Base-by-base conservation (phyloP, 2,113 vertebrate species). In the Micronycteris hirsuta region DNA sequence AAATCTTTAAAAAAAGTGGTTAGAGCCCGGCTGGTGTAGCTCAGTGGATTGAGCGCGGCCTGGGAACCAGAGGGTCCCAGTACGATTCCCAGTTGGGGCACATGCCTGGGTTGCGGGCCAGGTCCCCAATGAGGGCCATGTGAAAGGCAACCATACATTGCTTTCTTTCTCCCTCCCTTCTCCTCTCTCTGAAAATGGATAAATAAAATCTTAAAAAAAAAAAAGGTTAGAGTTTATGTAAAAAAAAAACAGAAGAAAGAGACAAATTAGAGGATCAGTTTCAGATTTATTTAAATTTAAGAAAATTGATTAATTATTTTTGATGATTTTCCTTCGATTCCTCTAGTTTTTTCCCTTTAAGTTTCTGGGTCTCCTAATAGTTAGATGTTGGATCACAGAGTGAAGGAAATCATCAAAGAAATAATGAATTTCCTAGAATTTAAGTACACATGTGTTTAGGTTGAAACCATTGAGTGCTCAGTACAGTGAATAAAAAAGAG, bases 251-350 rank as follows among this genome's bases (percentile, higher is more conserved):
- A 91, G n/a, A 83, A n/a, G 28, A 84, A 92, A 73, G 63, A 80
- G 78, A 61, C 16, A 76, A 54, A 33, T 54, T 73, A 68, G 13
- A 94, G 31, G 76, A 87, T 70, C 43, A 87, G 26, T 83, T 91
- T 87, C 94, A 91, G 41, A 16, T 54, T 77, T 83, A 47, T 65
- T 83, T 92, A 80, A 85, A 56, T 87, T 65, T 52, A 89, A 78
- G 54, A 88, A 11, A 52, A 41, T 74, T 74, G 7, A 77, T 80
- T 85, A 65, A 41, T 92, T 73, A 52, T 65, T 85, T 92, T 85
- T 65, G 7, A 68, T 56, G 4, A 31, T 73, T 87, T 96, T 89
- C 19, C 58, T 82, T 52, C 4, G 19, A 0, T 78, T 88, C 6
- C 52, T 84, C 52, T 88, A 68, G 78, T 45, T 86, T 88, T 41